phyloP scores from a whole-genome alignment of 1,140 invertebrate genomes.

The Zaprionus nigranus region DNA sequence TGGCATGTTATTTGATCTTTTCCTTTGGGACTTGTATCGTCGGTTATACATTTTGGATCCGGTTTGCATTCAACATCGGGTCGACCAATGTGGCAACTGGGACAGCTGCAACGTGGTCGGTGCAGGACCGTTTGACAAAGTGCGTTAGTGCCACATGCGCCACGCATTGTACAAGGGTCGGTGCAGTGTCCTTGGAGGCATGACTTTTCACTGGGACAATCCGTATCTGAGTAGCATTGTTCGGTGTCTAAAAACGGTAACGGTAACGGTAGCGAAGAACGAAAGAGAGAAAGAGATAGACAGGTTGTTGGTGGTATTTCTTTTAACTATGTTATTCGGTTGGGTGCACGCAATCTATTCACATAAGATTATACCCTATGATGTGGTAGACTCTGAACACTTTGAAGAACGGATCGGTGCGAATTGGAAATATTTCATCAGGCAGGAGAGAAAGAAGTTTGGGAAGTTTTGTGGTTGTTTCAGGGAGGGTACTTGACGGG shows the following conservation, averaged over 20 bases:
- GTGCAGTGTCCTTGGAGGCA: slow-evolving; percentile 94
- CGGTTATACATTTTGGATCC: slow-evolving; percentile 89
- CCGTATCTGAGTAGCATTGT: slow-evolving; percentile 95
- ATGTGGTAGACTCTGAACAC: slow-evolving; percentile 31
- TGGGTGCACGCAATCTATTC: slow-evolving; percentile 75
- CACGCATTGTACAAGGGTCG: slow-evolving; percentile 94
- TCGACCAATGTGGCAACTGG: slow-evolving; percentile 93
- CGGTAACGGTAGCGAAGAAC: slow-evolving; percentile 68
- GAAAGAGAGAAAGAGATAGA: slow-evolving; percentile 79
- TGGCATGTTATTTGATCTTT: slow-evolving; percentile 87
- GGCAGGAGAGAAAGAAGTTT: slow-evolving; percentile 42
- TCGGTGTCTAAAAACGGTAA: slow-evolving; percentile 87
- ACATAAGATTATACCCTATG: slow-evolving; percentile 51
- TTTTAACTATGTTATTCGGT: slow-evolving; percentile 68
- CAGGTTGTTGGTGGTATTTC: slow-evolving; percentile 75
- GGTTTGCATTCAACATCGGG: slow-evolving; percentile 90
- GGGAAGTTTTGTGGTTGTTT: slow-evolving; percentile 37
- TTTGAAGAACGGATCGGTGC: slow-evolving; percentile 46
- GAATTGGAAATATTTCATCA: slow-evolving; percentile 47
- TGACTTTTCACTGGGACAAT: slow-evolving; percentile 95
- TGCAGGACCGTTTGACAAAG: slow-evolving; percentile 93
- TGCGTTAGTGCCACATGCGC: slow-evolving; percentile 94
- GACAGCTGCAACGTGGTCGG: slow-evolving; percentile 93
- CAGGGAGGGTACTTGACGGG: slow-evolving; percentile 39
- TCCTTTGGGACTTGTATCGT: slow-evolving; percentile 85